A percentile compares a stretch with the other conserved stretches of the same genome.
phyloP scores from a whole-genome alignment of 1,140 invertebrate species.

The Caerostris darwini region DNA sequence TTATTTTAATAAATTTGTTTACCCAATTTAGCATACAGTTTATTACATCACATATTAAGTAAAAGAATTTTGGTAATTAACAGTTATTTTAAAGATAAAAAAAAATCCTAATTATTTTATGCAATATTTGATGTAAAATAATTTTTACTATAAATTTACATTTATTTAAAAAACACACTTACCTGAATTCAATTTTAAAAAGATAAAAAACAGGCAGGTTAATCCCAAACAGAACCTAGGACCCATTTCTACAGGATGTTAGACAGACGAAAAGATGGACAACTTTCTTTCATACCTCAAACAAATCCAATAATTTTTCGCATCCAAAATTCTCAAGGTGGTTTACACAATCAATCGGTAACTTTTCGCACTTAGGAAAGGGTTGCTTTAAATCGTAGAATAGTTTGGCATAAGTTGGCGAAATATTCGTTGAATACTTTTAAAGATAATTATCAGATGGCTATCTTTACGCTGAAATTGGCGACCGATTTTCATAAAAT shows the following conservation, averaged over 20 bases:
- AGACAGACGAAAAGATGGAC: not conserved
- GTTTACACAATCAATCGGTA: not conserved
- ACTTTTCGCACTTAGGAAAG: not conserved
- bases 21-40: too few relatives aligned
- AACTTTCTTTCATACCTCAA: not conserved
- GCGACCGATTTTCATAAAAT: too few relatives aligned
- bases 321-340: not conserved
- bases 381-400: not conserved
- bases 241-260: not conserved
- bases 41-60: too few relatives aligned
- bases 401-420: not conserved
- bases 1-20: too few relatives aligned
- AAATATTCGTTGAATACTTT: too few relatives aligned
- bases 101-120: too few relatives aligned
- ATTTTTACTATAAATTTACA: not conserved
- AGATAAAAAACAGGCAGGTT: not conserved
- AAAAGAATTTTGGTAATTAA: too few relatives aligned
- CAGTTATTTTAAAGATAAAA: too few relatives aligned
- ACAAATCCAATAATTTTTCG: not conserved
- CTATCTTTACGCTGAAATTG: too few relatives aligned
- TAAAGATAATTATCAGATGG: too few relatives aligned
- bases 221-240: not conserved
- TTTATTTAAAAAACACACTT: not conserved
- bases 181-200: not conserved
- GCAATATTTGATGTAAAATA: too few relatives aligned